phyloP scores from a whole-genome alignment of 35 echinoderm and acorn worm species.

The Nesometra sesokonis region DNA sequence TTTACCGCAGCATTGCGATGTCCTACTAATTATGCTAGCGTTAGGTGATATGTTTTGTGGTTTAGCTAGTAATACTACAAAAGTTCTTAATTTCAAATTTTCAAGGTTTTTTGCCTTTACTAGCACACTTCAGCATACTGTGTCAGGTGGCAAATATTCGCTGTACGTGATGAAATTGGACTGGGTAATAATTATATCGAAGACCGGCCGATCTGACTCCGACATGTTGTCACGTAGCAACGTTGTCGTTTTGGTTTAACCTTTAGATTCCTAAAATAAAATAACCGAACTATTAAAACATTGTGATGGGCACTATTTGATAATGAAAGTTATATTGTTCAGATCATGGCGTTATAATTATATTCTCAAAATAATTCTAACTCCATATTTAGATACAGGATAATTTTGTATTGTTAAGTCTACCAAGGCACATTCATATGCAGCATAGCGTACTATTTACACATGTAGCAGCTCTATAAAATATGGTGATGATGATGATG shows the following conservation, averaged over 20 bases:
- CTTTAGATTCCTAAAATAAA: neutral
- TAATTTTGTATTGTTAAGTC: neutral
- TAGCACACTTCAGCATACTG: neutral
- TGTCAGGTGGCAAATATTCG: neutral
- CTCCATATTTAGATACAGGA: no score
- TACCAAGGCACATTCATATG: neutral
- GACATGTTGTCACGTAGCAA: neutral
- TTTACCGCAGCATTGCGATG: no score
- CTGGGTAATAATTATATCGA: neutral
- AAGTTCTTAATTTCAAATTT: no score
- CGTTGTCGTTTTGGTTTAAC: neutral
- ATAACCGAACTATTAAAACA: neutral
- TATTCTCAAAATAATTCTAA: no score
- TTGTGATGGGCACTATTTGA: no score
- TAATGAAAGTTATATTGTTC: no score
- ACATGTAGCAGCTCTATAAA: neutral
- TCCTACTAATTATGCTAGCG: no score
- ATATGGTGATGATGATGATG: no score
- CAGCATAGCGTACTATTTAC: neutral
- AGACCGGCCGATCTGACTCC: neutral
- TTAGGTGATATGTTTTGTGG: no score
- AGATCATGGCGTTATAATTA: no score
- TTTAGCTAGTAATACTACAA: no score
- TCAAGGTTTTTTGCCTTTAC: neutral
- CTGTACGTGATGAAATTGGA: neutral